Evolutionary conservation across 2,797 vertebrate species (phyloP), one percentile per base, ranked within the genome.

Genomic region (Sebastes jordani): DNA sequence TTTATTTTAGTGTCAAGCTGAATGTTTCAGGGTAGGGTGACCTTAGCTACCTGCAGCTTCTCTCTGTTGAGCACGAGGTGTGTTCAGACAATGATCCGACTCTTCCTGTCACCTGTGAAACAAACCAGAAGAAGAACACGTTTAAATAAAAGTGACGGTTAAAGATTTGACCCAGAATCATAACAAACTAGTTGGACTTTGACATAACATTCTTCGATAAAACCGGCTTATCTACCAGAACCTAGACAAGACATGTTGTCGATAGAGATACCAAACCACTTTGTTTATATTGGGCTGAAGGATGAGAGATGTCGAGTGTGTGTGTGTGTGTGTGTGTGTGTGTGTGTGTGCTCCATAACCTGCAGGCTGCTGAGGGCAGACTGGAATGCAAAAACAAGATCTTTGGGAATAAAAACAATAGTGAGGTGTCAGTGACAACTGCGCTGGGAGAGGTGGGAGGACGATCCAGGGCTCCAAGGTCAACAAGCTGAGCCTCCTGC

Each of bases 341-440:
- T 67, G 46, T 20, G 63, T 27, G 23, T 88, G 83, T 81, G 49
- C 55, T 81, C 32, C 54, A 55, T 67, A 79, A 73, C 80, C 76
- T 64, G 29, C 54, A 58, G 36, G 69, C 46, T 63, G 59, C 77
- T 71, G 59, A 80, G 36, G 49, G 25, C 49, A 72, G 81, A 65
- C 79, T 75, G 88, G 85, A 92, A 87, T 90, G 83, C 61, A 80
- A 88, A 90, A 92, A 89, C 84, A 91, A 80, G 60, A 84, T 78
- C 66, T 38, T 8, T 8, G 14, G 67, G 63, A 87, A 70, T 85
- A 83, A 90, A 91, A 91, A 80, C 90, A 92, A 81, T 74, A 78
- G 38, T 54, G 75, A 90, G 85, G 86, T 89, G 88, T 92, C 82
- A 22, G 82, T 76, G 86, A 69, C 13, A 32, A 58, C 54, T 52